Percentiles rank a stretch among this genome's conserved stretches.
phyloP scores from a whole-genome alignment of 2,888 invertebrate species.

The Melanargia galathea region DNA sequence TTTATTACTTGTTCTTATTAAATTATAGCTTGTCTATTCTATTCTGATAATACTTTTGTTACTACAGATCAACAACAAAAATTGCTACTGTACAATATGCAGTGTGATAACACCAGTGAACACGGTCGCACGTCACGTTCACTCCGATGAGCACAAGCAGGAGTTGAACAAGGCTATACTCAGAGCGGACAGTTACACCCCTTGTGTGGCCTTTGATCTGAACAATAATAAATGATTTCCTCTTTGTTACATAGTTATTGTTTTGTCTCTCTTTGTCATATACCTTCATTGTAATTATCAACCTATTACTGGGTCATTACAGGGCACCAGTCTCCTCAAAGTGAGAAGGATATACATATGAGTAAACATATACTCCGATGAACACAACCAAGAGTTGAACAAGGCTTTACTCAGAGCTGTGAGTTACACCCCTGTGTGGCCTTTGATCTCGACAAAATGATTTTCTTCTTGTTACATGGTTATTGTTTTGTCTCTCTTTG shows the following conservation, averaged over 20 bases:
- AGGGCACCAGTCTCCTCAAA: too few species aligned
- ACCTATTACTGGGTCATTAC: too few species aligned
- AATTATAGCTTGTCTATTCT: too few species aligned
- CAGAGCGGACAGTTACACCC: slow-evolving; percentile 40
- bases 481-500: too few species aligned
- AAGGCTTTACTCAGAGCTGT: slow-evolving; percentile 38
- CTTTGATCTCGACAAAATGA: slow-evolving; percentile 23
- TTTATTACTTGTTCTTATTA: too few species aligned
- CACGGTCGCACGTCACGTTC: slow-evolving; percentile 51
- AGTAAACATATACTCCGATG: too few species aligned
- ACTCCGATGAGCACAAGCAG: slow-evolving; percentile 46
- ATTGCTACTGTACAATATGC: slow-evolving; percentile 61
- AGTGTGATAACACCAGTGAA: slow-evolving; percentile 49
- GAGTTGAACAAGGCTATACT: slow-evolving; percentile 44
- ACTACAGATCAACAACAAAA: slow-evolving; percentile 48
- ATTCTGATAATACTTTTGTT: neutral
- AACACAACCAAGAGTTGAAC: slow-evolving; percentile 50
- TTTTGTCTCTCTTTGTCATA: too few species aligned
- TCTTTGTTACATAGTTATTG: neutral
- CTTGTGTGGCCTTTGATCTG: slow-evolving; percentile 10
- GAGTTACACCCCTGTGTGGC: slow-evolving; percentile 28
- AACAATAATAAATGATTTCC: slow-evolving; percentile 27
- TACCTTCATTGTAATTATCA: too few species aligned
- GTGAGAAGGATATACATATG: too few species aligned
- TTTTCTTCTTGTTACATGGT: neutral